Conservation (phyloP, 1,140 invertebrate species). For the Gryllus bimaculatus region DNA sequence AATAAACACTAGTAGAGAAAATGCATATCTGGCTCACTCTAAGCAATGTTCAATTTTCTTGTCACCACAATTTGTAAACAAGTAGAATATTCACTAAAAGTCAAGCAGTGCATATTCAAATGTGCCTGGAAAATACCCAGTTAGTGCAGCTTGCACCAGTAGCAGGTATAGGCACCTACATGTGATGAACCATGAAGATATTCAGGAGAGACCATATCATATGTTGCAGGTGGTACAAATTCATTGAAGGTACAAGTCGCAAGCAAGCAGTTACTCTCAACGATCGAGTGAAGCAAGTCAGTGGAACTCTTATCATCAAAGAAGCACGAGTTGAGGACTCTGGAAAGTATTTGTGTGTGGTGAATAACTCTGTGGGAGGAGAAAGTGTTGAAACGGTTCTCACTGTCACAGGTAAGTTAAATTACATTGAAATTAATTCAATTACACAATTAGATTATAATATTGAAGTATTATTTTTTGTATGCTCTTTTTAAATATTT, state of each 20-base stretch:
- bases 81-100: too few species aligned
- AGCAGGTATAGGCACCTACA: neutral
- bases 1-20: too few species aligned
- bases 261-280: slow-evolving; percentile 76
- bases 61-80: too few species aligned
- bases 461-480: neutral
- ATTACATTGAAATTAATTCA: neutral
- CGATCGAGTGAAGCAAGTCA: slow-evolving; percentile 84
- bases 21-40: too few species aligned
- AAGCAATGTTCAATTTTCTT: too few species aligned
- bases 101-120: too few species aligned
- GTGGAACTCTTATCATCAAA: slow-evolving; percentile 84
- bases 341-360: slow-evolving; percentile 88
- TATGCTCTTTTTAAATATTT: slow-evolving; percentile 14
- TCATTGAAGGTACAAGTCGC: slow-evolving; percentile 71
- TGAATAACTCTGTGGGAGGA: slow-evolving; percentile 86
- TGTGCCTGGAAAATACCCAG: too few species aligned
- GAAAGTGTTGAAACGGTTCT: slow-evolving; percentile 87
- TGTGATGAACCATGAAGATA: neutral
- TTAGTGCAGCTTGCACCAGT: neutral
- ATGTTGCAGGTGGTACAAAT: slow-evolving; percentile 85
- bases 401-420: slow-evolving; percentile 64
- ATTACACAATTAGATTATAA: neutral
- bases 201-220: slow-evolving; percentile 11
- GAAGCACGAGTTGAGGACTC: slow-evolving; percentile 85